phyloP scores from a whole-genome alignment of 2,888 invertebrate genomes.

The Zele albiditarsus region DNA sequence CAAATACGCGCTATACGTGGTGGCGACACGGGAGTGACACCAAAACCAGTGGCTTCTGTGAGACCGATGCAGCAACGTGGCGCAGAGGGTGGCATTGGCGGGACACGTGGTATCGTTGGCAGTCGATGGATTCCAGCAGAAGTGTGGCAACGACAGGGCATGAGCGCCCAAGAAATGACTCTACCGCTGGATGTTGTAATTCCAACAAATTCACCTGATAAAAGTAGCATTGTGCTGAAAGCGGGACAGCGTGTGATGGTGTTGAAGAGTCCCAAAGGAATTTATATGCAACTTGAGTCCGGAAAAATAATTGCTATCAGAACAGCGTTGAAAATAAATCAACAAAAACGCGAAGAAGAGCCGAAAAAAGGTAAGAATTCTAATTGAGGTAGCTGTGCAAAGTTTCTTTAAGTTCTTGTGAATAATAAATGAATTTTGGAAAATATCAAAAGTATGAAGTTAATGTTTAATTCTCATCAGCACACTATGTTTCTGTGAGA shows the following conservation, averaged over 20 bases:
- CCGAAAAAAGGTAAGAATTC: slow-evolving; percentile 68
- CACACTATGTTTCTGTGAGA: no score
- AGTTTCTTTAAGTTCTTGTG: no score
- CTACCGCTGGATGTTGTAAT: slow-evolving; percentile 94
- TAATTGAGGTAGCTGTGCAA: background rate
- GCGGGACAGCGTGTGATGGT: slow-evolving; percentile 97
- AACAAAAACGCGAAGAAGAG: slow-evolving; percentile 73
- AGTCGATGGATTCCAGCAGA: slow-evolving; percentile 89
- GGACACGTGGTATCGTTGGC: slow-evolving; percentile 74
- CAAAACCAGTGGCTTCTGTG: slow-evolving; percentile 81
- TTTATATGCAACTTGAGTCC: slow-evolving; percentile 95
- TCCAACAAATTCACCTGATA: slow-evolving; percentile 91
- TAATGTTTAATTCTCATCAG: no score
- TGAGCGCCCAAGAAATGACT: slow-evolving; percentile 96
- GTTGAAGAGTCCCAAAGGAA: slow-evolving; percentile 94
- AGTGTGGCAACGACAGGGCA: slow-evolving; percentile 94
- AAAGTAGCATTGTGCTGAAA: slow-evolving; percentile 91
- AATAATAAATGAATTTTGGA: no score
- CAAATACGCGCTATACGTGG: slow-evolving; percentile 78
- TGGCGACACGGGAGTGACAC: slow-evolving; percentile 76
- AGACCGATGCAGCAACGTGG: slow-evolving; percentile 84
- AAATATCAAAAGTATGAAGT: no score
- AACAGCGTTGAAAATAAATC: slow-evolving; percentile 82
- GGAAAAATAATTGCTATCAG: slow-evolving; percentile 96
- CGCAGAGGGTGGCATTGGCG: slow-evolving; percentile 64